Evolutionary conservation across 2,113 vertebrate species (phyloP), one percentile per base, ranked within the genome.

Genomic region (Vidua chalybeata): DNA sequence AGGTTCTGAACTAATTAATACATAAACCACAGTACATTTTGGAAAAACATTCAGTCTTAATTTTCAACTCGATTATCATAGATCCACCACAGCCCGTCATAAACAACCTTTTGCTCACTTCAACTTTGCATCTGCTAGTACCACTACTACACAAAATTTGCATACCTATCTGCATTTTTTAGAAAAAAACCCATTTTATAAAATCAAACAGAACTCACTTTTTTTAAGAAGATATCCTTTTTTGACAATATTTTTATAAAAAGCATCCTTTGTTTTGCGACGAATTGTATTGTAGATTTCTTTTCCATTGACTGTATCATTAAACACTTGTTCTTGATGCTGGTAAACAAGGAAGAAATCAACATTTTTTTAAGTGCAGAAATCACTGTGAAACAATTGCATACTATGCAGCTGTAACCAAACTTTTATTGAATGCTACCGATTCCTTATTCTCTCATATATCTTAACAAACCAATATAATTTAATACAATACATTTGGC

Each of bases 191-290:
- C 30, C 1, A 63, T 41, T 74, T 73, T 52, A 73, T 30, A 74
- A 98, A 97, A 99, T 99, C 74, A 88, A 63, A 73, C 48, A 37
- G 31, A 31, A 97, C 98, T 98, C 95, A 98, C 98, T 98, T 96
- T 98, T 98, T 96, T 98, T 98, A 56, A 99, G 98, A 97, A 99
- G 98, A 97, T 99, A 99, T 95, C 99, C 99, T 98, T 99, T 99
- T 97, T 99, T 99, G 87, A 99, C 99, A 96, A 99, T 99, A 96
- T 99, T 99, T 98, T 99, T 99, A 98, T 99, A 99, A 98, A 99
- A 99, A 77, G 99, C 99, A 88, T 99, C 99, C 97, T 99, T 99
- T 96, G 99, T 98, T 98, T 99, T 99, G 46, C 99, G 98, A 91
- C 99, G 99, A 96, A 99, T 99, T 97, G 99, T 99, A 97, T 99